Base-by-base conservation (phyloP, 2,888 invertebrate species). In the Drosophila fulvimacula region DNA sequence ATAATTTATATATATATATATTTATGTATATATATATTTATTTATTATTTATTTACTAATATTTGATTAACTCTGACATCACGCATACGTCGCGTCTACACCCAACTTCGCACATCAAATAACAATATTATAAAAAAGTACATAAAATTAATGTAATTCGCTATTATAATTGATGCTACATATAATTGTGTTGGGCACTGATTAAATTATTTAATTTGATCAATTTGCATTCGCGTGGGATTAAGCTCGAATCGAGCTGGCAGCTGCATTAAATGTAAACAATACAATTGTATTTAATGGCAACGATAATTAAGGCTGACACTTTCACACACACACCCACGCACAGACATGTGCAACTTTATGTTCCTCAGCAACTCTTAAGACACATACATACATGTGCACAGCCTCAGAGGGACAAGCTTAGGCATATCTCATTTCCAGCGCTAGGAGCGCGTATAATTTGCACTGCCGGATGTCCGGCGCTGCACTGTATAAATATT, bases 391-490 rank as follows among this genome's bases (percentile, higher is more conserved):
- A n/a, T n/a, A n/a, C n/a, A n/a, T n/a, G n/a, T n/a, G n/a, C n/a
- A n/a, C n/a, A n/a, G n/a, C n/a, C n/a, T n/a, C n/a, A n/a, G n/a
- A n/a, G n/a, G n/a, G n/a, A n/a, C n/a, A n/a, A n/a, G n/a, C 15
- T 15, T 36, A 1, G 34, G 48, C 65, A 81, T 74, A 66, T 64
- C 66, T 67, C 73, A 73, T 76, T 77, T 56, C 62, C 49, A 56
- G 66, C 64, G 69, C 69, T 55, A 65, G 6, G 30, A 19, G 41
- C 11, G 42, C 21, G 3, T 21, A 7, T 81, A 78, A 74, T 74
- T 78, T 69, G 78, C 61, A 72, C 69, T 68, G 49, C 72, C 78
- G 79, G 81, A 80, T 69, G 58, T 80, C 81, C 81, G 69, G 81
- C 60, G 39, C 48, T n/a, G 24, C 63, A 65, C 69, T 58, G 81